Conservation (phyloP, 2,888 invertebrate species). For the Zhuqinia jingwanae region DNA sequence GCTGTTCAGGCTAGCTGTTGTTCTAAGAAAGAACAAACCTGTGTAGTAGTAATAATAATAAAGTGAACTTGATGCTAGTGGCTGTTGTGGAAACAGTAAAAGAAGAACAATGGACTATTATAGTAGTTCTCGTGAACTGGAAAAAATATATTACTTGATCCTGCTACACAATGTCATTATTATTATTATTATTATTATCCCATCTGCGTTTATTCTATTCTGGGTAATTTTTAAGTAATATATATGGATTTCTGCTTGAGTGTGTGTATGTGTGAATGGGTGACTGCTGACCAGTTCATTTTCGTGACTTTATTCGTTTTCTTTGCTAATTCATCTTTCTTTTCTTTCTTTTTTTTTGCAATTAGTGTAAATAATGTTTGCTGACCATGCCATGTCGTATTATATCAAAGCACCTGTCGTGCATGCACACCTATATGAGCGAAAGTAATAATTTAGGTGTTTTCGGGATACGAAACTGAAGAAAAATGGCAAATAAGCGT, state of each 20-base stretch:
- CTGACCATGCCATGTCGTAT: not conserved
- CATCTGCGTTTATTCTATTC: not conserved
- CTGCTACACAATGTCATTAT: not conserved
- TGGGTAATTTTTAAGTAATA: not conserved
- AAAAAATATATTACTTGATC: not conserved
- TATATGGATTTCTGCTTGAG: not conserved
- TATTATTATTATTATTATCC: not conserved
- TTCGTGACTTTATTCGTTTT: not conserved
- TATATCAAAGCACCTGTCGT: too few relatives aligned
- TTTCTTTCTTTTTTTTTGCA: not conserved
- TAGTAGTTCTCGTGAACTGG: too few relatives aligned
- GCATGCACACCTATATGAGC: too few relatives aligned
- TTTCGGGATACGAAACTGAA: too few relatives aligned
- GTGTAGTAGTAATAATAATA: not conserved
- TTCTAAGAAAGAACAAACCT: not conserved
- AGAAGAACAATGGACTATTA: not conserved
- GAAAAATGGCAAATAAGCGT: too few relatives aligned
- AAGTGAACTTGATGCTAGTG: too few relatives aligned
- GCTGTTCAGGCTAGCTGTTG: not conserved
- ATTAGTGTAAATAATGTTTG: not conserved
- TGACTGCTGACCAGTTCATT: not conserved
- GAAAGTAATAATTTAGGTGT: too few relatives aligned
- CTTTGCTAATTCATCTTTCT: not conserved
- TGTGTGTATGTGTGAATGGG: too few relatives aligned
- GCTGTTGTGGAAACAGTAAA: too few relatives aligned